Evolutionary conservation across 2,888 invertebrate species (phyloP).

Genomic region (Lithosia quadra): DNA sequence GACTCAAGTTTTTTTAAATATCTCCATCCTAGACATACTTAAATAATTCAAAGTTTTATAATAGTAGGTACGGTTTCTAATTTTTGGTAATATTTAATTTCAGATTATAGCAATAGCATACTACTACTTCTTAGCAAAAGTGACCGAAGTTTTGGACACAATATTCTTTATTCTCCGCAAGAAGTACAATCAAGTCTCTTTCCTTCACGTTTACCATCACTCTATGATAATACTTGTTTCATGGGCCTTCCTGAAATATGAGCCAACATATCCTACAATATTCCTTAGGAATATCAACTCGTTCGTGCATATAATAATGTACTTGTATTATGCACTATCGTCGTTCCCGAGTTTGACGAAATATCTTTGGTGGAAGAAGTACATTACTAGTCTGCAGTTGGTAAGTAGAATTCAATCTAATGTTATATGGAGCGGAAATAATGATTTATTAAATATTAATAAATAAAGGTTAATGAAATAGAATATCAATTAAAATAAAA

Average conservation of each 20-base stretch:
- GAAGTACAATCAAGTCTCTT: constrained; percentile 90
- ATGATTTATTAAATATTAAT: not conserved
- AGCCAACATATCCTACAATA: constrained; percentile 90
- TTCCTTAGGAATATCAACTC: constrained; percentile 86
- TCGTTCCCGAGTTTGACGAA: constrained; percentile 91
- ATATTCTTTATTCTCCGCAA: constrained; percentile 96
- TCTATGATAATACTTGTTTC: constrained; percentile 91
- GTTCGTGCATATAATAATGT: constrained; percentile 93
- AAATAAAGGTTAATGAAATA: no score
- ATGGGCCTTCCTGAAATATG: constrained; percentile 92
- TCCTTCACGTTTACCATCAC: constrained; percentile 97
- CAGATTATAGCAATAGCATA: constrained; percentile 70
- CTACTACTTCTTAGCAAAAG: constrained; percentile 92
- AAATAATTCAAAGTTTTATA: no score
- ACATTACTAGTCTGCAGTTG: constrained; percentile 93
- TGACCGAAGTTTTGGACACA: constrained; percentile 92
- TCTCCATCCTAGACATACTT: no score
- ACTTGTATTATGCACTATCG: constrained; percentile 92
- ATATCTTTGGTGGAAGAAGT: constrained; percentile 95
- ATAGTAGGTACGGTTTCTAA: no score
- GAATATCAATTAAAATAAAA: no score
- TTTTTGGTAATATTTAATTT: constrained; percentile 32
- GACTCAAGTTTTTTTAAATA: no score
- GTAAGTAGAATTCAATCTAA: constrained; percentile 71
- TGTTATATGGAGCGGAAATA: not conserved